A percentile compares a stretch with the other conserved stretches of the same genome.
Conservation (phyloP, 1,140 invertebrate genomes). For the Acromyrmex echinatior region DNA sequence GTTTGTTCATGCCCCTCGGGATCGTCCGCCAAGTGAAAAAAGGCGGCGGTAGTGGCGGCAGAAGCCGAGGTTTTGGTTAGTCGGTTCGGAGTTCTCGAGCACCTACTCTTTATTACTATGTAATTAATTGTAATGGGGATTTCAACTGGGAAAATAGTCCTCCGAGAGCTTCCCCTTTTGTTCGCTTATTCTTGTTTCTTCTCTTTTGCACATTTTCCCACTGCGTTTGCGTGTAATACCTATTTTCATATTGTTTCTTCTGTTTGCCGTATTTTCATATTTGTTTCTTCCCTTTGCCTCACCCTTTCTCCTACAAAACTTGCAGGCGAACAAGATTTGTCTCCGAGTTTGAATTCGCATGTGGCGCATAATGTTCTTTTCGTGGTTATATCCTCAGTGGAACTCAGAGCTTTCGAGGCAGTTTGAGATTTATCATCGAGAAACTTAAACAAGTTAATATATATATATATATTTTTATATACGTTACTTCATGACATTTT, state of each 20-base stretch:
- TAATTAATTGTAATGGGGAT: constrained; percentile 76
- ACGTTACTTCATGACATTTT: not conserved
- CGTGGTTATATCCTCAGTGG: constrained; percentile 14
- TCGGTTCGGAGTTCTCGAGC: constrained; percentile 60
- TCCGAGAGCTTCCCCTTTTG: constrained; percentile 44
- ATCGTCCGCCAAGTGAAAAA: constrained; percentile 49
- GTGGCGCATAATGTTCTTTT: constrained; percentile 58
- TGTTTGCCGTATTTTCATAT: constrained; percentile 58
- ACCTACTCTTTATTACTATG: constrained; percentile 69
- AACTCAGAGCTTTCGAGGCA: not conserved
- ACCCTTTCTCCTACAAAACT: constrained; percentile 8
- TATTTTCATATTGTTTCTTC: constrained; percentile 62
- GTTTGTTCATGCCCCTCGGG: constrained; percentile 58
- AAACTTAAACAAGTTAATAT: constrained; percentile 21
- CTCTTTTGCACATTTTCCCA: constrained; percentile 48
- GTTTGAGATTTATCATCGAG: constrained; percentile 41
- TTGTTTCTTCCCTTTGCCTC: constrained; percentile 35
- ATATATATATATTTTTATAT: not conserved
- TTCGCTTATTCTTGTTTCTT: constrained; percentile 53
- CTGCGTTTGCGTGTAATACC: constrained; percentile 48
- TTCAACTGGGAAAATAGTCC: constrained; percentile 60
- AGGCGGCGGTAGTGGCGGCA: not conserved
- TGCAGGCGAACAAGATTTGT: constrained; percentile 56
- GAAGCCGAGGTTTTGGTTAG: constrained; percentile 67
- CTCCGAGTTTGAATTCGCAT: constrained; percentile 49